These are phyloP conservation scores for Todiramphus saurophagus DNA, from an alignment of 2,113 vertebrate species.

Conservation along the genomic window DNA sequence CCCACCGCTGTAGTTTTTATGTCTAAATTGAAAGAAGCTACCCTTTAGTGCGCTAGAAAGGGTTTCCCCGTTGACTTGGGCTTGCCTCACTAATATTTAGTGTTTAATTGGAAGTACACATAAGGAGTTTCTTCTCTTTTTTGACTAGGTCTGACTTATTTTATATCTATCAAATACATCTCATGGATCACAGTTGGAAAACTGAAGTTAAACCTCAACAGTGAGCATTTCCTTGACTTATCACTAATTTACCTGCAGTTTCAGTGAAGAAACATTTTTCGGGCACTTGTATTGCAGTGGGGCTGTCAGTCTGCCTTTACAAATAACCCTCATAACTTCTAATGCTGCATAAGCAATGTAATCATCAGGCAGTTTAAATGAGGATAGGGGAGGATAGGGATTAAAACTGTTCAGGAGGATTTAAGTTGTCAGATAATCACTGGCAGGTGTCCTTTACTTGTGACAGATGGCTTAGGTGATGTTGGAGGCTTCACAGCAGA, in stretches of 20 bases:
- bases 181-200: not conserved
- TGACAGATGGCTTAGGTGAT: not conserved
- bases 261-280: not conserved
- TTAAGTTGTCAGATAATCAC: not conserved
- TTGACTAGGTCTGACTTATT: not conserved
- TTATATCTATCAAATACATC: not conserved
- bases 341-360: not conserved
- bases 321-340: not conserved
- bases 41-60: not conserved
- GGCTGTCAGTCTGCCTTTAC: not conserved
- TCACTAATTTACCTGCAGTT: not conserved
- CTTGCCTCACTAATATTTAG: not conserved
- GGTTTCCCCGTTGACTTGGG: not conserved
- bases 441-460: slow-evolving; percentile 28
- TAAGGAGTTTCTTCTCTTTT: not conserved
- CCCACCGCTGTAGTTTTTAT: not conserved
- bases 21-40: not conserved
- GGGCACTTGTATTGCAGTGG: not conserved
- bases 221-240: not conserved
- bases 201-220: not conserved
- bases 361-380: slow-evolving; percentile 12
- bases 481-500: not conserved
- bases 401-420: slow-evolving; percentile 14
- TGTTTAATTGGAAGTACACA: not conserved
- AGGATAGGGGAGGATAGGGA: not conserved